Conservation (phyloP, 2,113 vertebrate species). For the Heteronetta atricapilla region DNA sequence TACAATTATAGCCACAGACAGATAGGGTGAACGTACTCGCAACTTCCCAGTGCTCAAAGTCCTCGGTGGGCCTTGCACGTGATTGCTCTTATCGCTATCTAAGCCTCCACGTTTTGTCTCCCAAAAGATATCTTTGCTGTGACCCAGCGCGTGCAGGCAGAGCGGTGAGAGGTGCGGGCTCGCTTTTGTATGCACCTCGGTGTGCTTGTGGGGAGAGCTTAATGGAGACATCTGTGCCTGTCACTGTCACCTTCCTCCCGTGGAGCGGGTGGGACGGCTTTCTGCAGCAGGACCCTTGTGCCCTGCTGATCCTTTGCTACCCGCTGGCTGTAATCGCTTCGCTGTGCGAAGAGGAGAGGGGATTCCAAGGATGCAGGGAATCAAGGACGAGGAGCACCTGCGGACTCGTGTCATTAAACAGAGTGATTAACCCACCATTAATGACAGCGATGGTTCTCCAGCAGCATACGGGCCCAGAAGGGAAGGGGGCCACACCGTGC, state of each 20-base stretch:
- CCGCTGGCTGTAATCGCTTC: background rate
- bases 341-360: background rate
- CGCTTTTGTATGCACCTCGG: background rate
- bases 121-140: background rate
- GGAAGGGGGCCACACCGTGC: background rate
- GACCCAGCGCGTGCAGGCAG: accelerated
- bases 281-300: background rate
- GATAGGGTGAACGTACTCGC: background rate
- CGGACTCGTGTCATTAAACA: background rate
- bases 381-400: background rate
- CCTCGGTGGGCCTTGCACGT: background rate
- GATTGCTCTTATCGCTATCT: background rate
- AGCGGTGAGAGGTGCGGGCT: background rate
- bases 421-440: background rate
- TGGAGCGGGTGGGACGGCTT: background rate
- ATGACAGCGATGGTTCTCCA: background rate
- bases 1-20: background rate
- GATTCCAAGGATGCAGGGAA: background rate
- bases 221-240: background rate
- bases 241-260: background rate
- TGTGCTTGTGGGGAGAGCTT: background rate
- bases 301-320: background rate
- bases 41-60: slow-evolving; percentile 30
- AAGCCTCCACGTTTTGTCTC: background rate
- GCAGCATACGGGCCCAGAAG: background rate